phyloP scores from a whole-genome alignment of 2,888 invertebrate genomes.

The Pomacea canaliculata region DNA sequence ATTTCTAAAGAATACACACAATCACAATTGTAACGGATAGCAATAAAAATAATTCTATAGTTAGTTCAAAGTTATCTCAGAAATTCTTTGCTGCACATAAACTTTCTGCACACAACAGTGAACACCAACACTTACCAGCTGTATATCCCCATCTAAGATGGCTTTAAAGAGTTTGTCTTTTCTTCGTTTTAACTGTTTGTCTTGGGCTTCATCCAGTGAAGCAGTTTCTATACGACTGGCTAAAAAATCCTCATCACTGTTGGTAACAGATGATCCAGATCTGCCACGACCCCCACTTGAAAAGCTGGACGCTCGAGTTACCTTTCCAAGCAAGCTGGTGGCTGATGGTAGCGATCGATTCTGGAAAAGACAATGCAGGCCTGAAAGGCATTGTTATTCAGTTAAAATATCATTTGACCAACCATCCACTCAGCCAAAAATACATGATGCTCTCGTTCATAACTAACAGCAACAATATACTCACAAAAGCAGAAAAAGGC shows the following conservation, averaged over 20 bases:
- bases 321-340: too few relatives aligned
- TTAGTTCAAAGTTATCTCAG: too few relatives aligned
- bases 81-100: too few relatives aligned
- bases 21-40: not conserved
- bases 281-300: not conserved
- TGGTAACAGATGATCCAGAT: not conserved
- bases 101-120: not conserved
- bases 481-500: constrained; percentile 10
- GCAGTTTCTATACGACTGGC: constrained; percentile 32
- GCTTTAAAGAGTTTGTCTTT: constrained; percentile 61
- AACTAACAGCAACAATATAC: not conserved
- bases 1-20: not conserved
- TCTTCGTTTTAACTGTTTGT: constrained; percentile 36
- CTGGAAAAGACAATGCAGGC: too few relatives aligned
- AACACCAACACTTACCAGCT: constrained; percentile 51
- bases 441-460: too few relatives aligned
- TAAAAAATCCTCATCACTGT: not conserved
- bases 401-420: too few relatives aligned
- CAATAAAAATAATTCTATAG: not conserved
- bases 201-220: constrained; percentile 45
- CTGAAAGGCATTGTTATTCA: too few relatives aligned
- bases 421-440: too few relatives aligned
- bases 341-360: too few relatives aligned
- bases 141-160: constrained; percentile 60
- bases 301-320: too few relatives aligned